Percentiles rank a stretch among this genome's conserved stretches.
phyloP scores from a whole-genome alignment of 2,113 vertebrate genomes.

The Callocephalon fimbriatum region DNA sequence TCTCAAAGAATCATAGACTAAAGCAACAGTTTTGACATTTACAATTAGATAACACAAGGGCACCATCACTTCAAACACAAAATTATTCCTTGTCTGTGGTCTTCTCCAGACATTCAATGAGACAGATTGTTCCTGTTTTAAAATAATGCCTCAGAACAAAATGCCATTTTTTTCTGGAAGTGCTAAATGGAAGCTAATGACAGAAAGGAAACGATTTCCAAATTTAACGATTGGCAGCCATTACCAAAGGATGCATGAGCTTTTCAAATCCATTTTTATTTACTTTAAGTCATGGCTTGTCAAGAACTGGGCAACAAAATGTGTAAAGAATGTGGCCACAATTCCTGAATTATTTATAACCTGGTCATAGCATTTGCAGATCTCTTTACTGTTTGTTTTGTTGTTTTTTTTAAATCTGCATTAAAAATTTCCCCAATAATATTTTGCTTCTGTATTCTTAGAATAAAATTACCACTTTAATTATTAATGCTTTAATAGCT shows the following conservation, averaged over 20 bases:
- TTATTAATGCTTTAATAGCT: background rate
- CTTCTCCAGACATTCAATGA: background rate
- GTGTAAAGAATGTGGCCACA: background rate
- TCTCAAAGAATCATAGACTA: conserved; percentile 2
- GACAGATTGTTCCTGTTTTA: background rate
- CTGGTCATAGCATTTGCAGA: background rate
- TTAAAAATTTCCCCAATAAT: background rate
- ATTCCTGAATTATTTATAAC: background rate
- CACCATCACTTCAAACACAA: background rate
- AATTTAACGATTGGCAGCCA: conserved; percentile 21
- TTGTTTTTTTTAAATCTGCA: background rate
- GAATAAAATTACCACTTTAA: background rate
- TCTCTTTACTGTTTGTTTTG: background rate
- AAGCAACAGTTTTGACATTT: background rate
- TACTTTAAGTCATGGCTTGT: background rate
- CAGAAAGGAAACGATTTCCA: background rate
- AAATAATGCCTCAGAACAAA: conserved; percentile 4
- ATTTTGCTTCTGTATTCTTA: background rate
- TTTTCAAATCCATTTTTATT: conserved; percentile 30
- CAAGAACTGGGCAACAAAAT: background rate
- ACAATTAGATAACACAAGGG: background rate
- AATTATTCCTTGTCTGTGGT: background rate
- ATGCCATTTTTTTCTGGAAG: background rate
- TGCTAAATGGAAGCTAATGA: background rate
- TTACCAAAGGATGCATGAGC: background rate